These are phyloP conservation scores for Cerastis rubricosa DNA, from an alignment of 2,888 invertebrate species.

Conservation along the genomic window DNA sequence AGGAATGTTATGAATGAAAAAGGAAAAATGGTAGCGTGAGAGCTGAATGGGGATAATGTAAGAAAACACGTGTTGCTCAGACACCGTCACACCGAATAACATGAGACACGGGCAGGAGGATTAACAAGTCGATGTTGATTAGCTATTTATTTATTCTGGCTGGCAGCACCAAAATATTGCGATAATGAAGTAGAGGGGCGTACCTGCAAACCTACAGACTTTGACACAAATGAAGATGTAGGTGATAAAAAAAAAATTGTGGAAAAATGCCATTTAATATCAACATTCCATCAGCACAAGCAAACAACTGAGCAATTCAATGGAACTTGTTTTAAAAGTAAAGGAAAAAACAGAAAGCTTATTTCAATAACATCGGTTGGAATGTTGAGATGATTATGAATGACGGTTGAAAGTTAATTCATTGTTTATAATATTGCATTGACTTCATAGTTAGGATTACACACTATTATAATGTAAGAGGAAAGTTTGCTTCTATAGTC, in stretches of 20 bases:
- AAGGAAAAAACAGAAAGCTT: background rate
- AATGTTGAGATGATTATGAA: background rate
- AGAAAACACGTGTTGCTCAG: no score
- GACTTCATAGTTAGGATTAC: background rate
- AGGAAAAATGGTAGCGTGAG: background rate
- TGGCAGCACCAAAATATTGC: background rate
- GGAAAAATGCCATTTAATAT: background rate
- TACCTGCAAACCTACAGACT: background rate
- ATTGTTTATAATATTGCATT: background rate
- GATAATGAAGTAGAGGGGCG: background rate
- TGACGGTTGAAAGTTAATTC: background rate
- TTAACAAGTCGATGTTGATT: background rate
- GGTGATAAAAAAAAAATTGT: background rate
- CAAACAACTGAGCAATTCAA: background rate
- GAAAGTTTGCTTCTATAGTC: background rate
- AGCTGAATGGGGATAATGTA: no score
- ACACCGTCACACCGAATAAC: no score
- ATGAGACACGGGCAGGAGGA: no score
- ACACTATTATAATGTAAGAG: background rate
- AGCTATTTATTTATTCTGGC: no score
- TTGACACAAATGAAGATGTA: background rate
- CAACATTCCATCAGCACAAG: background rate
- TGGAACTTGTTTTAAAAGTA: constrained; percentile 3
- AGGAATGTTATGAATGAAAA: background rate
- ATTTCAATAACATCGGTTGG: background rate